Evolutionary conservation across 1,140 invertebrate species (phyloP).

Genomic region (Atta colombica): DNA sequence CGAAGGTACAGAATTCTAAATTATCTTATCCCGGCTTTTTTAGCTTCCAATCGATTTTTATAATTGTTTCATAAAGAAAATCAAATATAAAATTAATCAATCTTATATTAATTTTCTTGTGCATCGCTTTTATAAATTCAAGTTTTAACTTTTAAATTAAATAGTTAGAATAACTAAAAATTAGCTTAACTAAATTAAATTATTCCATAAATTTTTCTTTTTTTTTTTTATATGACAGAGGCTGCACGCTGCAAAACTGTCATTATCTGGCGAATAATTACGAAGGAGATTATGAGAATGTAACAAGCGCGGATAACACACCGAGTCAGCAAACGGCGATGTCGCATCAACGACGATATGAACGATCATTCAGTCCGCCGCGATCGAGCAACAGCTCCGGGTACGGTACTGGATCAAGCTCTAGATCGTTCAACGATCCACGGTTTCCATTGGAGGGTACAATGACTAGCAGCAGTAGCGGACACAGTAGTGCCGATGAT

Average conservation of each 20-base stretch:
- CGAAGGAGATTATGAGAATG: slow-evolving; percentile 92
- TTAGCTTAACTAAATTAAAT: neutral
- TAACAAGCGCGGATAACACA: slow-evolving; percentile 87
- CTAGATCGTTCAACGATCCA: slow-evolving; percentile 89
- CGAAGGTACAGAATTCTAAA: slow-evolving; percentile 85
- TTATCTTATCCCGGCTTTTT: neutral
- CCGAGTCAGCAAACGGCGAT: slow-evolving; percentile 87
- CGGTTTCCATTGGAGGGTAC: slow-evolving; percentile 88
- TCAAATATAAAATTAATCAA: neutral
- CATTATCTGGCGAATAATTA: slow-evolving; percentile 89
- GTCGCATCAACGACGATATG: slow-evolving; percentile 89
- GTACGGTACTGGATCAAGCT: slow-evolving; percentile 93
- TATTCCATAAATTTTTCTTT: slow-evolving; percentile 18
- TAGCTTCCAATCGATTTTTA: neutral
- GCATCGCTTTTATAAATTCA: neutral
- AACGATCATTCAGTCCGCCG: slow-evolving; percentile 93
- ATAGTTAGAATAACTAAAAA: neutral
- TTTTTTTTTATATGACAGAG: slow-evolving; percentile 83
- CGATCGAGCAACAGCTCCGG: slow-evolving; percentile 93
- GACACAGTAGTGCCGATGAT: slow-evolving; percentile 89
- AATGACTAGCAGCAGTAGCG: slow-evolving; percentile 89
- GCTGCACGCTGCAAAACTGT: slow-evolving; percentile 90
- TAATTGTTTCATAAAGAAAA: slow-evolving; percentile 12
- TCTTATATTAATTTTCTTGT: neutral
- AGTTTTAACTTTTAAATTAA: neutral